phyloP scores from a whole-genome alignment of 2,888 invertebrate genomes.

The Atrina japonica region DNA sequence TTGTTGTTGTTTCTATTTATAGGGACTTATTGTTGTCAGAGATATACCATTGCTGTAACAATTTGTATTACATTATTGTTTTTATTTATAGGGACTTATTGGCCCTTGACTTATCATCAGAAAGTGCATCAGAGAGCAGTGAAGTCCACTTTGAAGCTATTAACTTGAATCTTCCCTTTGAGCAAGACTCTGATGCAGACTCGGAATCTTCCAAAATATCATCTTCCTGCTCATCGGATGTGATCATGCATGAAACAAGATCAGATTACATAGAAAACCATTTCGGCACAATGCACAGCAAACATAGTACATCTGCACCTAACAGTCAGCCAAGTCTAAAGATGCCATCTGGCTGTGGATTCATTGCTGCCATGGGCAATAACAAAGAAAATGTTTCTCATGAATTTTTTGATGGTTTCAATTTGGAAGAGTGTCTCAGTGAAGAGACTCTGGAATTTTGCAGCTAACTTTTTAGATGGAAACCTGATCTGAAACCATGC shows the following conservation, averaged over 20 bases:
- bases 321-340: too few species aligned
- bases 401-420: constrained; percentile 13
- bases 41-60: too few species aligned
- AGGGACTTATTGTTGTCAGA: too few species aligned
- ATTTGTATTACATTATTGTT: too few species aligned
- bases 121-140: constrained; percentile 29
- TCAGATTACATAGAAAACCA: too few species aligned
- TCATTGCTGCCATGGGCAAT: too few species aligned
- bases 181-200: constrained; percentile 16
- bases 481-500: too few species aligned
- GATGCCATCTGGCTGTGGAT: too few species aligned
- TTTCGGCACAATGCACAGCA: too few species aligned
- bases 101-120: constrained; percentile 15
- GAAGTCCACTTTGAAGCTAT: constrained; percentile 9
- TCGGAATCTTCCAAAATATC: constrained; percentile 2
- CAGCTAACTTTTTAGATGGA: too few species aligned
- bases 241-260: not conserved
- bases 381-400: not conserved
- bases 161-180: constrained; percentile 1
- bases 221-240: constrained; percentile 3
- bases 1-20: too few species aligned
- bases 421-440: constrained; percentile 10
- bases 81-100: constrained; percentile 9
- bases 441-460: not conserved
- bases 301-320: too few species aligned